Evolutionary conservation across 2,888 invertebrate genomes (phyloP).

Genomic region (Dolichomitus sp.): DNA sequence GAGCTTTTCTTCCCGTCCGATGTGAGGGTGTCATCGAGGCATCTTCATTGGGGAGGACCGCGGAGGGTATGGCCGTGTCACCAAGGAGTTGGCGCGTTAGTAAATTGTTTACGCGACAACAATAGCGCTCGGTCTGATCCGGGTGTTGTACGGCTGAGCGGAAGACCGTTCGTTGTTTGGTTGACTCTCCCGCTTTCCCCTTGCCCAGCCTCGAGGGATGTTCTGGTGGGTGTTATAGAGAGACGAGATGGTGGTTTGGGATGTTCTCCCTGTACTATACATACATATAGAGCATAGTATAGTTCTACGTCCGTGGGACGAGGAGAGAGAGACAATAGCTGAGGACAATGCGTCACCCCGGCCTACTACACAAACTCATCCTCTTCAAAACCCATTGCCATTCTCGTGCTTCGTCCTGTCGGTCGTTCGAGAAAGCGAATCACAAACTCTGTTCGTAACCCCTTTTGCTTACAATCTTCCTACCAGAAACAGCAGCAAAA

Average conservation of each 20-base stretch:
- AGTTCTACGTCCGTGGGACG: conserved; percentile 7
- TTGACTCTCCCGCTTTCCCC: background rate
- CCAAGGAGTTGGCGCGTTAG: conserved; percentile 48
- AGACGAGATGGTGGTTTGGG: conserved; percentile 21
- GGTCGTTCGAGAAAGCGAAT: conserved; percentile 50
- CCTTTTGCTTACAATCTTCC: conserved; percentile 31
- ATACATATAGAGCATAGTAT: conserved; percentile 6
- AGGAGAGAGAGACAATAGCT: conserved; percentile 68
- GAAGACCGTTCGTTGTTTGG: conserved; percentile 58
- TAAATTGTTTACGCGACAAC: conserved; percentile 73
- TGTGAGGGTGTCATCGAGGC: conserved; percentile 30
- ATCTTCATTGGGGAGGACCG: conserved; percentile 24
- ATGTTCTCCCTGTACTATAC: conserved; percentile 25
- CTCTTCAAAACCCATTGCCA: conserved; percentile 41
- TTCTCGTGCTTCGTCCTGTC: conserved; percentile 32
- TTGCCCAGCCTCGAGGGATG: conserved; percentile 24
- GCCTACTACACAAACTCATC: conserved; percentile 34
- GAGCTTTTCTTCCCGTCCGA: conserved; percentile 23
- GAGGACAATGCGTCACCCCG: conserved; percentile 70
- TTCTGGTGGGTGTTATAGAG: conserved; percentile 26
- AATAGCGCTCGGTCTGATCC: conserved; percentile 67
- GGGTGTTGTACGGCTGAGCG: conserved; percentile 47
- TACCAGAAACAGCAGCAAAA: background rate
- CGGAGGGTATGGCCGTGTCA: background rate
- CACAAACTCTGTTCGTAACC: conserved; percentile 58